phyloP scores from a whole-genome alignment of 1,140 invertebrate genomes.

The Pantala flavescens region DNA sequence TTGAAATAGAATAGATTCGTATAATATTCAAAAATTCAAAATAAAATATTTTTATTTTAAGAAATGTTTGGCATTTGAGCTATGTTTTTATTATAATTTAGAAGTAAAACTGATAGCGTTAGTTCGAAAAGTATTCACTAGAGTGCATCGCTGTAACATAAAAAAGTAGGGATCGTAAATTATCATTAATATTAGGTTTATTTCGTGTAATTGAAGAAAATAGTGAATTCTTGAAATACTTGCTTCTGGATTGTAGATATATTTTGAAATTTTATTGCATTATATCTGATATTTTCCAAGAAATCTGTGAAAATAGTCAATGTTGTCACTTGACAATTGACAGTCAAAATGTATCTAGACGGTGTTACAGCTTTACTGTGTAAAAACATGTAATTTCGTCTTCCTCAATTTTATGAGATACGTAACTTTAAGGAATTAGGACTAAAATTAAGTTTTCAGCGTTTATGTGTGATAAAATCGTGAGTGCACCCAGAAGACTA shows the following conservation, averaged over 20 bases:
- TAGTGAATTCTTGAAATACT: neutral
- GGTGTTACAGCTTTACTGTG: neutral
- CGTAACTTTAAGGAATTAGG: neutral
- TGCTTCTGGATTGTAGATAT: neutral
- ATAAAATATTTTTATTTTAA: neutral
- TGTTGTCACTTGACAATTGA: slow-evolving; percentile 1
- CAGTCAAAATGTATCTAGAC: slow-evolving; percentile 3
- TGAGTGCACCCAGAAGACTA: neutral
- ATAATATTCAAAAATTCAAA: neutral
- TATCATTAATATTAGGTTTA: neutral
- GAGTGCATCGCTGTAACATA: neutral
- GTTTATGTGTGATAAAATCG: neutral
- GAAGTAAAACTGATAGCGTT: neutral
- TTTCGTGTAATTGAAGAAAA: neutral
- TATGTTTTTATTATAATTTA: neutral
- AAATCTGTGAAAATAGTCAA: neutral
- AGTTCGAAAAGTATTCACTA: neutral
- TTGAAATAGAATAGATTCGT: neutral
- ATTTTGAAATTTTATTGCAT: neutral
- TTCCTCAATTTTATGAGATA: neutral
- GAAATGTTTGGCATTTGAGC: neutral
- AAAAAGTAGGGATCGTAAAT: neutral
- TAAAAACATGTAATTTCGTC: slow-evolving; percentile 10
- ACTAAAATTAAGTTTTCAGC: neutral
- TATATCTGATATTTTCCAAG: neutral